Evolutionary conservation across 2,113 vertebrate species (phyloP).

Genomic region (Pedionomus torquatus): DNA sequence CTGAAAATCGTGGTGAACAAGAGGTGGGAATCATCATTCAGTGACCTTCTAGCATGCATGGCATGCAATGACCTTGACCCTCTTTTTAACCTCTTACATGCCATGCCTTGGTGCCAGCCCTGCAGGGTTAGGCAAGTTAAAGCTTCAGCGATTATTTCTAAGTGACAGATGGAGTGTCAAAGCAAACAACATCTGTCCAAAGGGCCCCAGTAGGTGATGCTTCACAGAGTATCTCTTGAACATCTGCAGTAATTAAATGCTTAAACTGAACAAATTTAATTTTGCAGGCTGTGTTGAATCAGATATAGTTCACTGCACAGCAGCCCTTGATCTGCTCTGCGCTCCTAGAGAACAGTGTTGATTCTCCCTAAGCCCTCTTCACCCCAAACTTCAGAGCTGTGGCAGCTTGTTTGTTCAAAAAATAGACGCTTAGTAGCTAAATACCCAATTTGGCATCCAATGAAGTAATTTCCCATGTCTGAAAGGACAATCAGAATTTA

Average conservation of each 20-base stretch:
- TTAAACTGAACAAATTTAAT: constrained; percentile 42
- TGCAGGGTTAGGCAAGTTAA: neutral
- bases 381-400: neutral
- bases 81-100: constrained; percentile 51
- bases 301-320: constrained; percentile 19
- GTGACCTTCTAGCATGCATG: neutral
- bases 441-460: neutral
- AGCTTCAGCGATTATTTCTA: constrained; percentile 13
- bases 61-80: neutral
- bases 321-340: neutral
- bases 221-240: constrained; percentile 43
- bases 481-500: neutral
- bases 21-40: neutral
- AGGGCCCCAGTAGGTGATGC: constrained; percentile 37
- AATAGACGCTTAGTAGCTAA: neutral
- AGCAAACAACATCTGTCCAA: constrained; percentile 66
- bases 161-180: constrained; percentile 62
- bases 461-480: neutral
- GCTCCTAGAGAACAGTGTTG: neutral
- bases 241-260: constrained; percentile 61
- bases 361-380: neutral
- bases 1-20: neutral
- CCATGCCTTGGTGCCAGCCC: constrained; percentile 15
- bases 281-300: constrained; percentile 30
- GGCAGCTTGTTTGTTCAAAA: neutral